Evolutionary conservation across 2,888 invertebrate genomes (phyloP), one percentile per base, ranked within the genome.

Genomic region (Ashinkailepas kermadecensis): DNA sequence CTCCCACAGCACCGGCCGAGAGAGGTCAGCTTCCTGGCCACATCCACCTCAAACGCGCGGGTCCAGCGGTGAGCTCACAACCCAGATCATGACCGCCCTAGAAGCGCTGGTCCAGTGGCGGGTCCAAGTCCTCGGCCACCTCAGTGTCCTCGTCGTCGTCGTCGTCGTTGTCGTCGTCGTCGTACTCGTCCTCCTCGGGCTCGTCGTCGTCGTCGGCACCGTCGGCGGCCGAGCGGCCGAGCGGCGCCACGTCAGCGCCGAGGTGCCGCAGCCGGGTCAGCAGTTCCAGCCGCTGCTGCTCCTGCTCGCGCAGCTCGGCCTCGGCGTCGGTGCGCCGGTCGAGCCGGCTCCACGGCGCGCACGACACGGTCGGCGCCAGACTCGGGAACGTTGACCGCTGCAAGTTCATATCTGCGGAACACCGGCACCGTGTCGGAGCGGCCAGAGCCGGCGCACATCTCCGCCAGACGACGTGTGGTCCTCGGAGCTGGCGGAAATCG

Each of bases 101-200:
- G 70, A 70, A 70, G 25, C 70, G 70, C 70, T 70, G 70, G 70
- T 70, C 70, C 15, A 70, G 25, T 39, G 70, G 70, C 13, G 70
- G 70, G 70, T 70, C 70, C 70, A 70, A 39, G 15, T 70, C 70
- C 70, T 70, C 70, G 15, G 70, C 70, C 70, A 70, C 39, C 70
- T 70, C 70, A 25, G 70, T 39, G 39, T 70, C 70, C 25, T 70
- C 70, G 13, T 70, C 70, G 6, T 70, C 70, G 7, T 70, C 70
- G 15, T 70, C 70, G 39, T 70, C 39, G 70, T 70, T 39, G 9
- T 70, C 70, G 39, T 70, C 70, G 70, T 70, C 70, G 70, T 70
- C 25, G 15, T 70, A 25, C 25, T 70, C 70, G 13, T 70, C 70
- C 39, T 70, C 70, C 25, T 25, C 25, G 13, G 25, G 13, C 25